Evolutionary conservation across 1,140 invertebrate genomes (phyloP), one percentile per base, ranked within the genome.

Genomic region (Drosophila kikkawai): DNA sequence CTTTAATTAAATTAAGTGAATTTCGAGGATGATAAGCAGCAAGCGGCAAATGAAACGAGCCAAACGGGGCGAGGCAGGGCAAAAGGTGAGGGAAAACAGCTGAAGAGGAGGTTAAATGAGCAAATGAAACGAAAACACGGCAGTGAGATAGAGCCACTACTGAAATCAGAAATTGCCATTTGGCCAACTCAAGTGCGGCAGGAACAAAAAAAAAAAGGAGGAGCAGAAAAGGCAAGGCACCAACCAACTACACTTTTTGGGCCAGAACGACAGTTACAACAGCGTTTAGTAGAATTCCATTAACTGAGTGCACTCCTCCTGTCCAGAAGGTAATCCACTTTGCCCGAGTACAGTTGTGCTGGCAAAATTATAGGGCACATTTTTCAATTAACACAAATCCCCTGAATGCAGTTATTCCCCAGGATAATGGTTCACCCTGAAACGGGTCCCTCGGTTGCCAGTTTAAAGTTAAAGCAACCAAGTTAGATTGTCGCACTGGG

Each of bases 1-100:
- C 69, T 85, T 85, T 81, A 85, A 85, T 85, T 85, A 85, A 85
- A 85, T 85, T 85, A 85, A 85, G 82, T 85, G 82, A 70, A 85
- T 81, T 85, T 85, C 73, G 78, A 57, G 58, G 56, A 78, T 81
- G 82, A 85, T 85, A 85, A 85, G 68, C 76, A 47, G 57, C 55
- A 56, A 56, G 58, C 48, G 57, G 29, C 34, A 82, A 71, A 67
- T 75, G 66, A 70, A 75, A 51, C 48, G 80, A 37, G 58, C 42
- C 26, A 32, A 37, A 34, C 4, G 34, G 32, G 65, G 53, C 34
- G 37, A 32, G 32, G 29, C 4, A 17, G 32, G 51, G 45, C 34
- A 32, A n/a, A 7, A 48, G 42, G 29, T 15, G 29, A 37, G 13
- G 26, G 34, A 13, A 37, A n/a, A 17, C 53, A 63, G 47, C 36